Evolutionary conservation across 2,113 vertebrate species (phyloP).

Genomic region (Buteo buteo): DNA sequence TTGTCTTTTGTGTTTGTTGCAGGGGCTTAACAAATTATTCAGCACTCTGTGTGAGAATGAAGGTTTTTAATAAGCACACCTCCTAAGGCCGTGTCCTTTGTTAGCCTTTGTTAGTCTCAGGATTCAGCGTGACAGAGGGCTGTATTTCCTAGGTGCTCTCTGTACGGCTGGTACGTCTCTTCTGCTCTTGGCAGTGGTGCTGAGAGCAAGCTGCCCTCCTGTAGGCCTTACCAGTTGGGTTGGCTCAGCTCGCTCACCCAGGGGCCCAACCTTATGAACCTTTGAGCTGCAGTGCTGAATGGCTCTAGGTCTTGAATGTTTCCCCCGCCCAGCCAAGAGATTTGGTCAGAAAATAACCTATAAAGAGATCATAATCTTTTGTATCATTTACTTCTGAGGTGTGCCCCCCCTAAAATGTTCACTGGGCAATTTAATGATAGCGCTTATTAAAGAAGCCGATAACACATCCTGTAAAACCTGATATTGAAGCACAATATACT

Average conservation of each 20-base stretch:
- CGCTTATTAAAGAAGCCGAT: not conserved
- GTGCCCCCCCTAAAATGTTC: not conserved
- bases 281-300: not conserved
- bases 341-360: not conserved
- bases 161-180: not conserved
- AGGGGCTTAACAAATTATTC: not conserved
- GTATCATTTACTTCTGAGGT: not conserved
- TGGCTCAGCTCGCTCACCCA: rapidly evolving
- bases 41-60: not conserved
- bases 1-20: not conserved
- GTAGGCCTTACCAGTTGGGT: rapidly evolving
- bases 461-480: not conserved
- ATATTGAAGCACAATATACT: not conserved
- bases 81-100: not conserved
- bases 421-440: not conserved
- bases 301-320: not conserved
- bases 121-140: not conserved
- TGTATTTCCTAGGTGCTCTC: not conserved
- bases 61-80: not conserved
- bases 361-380: not conserved
- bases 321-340: not conserved
- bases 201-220: not conserved
- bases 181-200: not conserved
- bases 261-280: not conserved
- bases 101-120: not conserved